phyloP scores from a whole-genome alignment of 37 sponge, comb jelly and placozoan species.

The Trichoplax adhaerens region DNA sequence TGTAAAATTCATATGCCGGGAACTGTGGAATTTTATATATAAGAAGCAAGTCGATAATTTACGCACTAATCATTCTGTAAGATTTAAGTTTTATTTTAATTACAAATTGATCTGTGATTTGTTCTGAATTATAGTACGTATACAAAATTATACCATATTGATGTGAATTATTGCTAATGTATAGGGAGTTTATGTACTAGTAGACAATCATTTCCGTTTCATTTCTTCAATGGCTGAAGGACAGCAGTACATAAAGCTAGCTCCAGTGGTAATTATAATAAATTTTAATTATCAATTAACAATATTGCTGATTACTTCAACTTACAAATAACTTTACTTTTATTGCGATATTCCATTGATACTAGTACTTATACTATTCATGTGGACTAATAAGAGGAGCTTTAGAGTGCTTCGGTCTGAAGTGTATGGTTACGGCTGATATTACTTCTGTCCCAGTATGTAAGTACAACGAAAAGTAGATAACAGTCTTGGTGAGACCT shows the following conservation, averaged over 20 bases:
- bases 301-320: not conserved
- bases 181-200: constrained; percentile 66
- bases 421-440: constrained; percentile 47
- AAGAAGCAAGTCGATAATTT: constrained; percentile 73
- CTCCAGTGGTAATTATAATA: constrained; percentile 28
- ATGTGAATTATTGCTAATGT: not conserved
- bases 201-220: constrained; percentile 52
- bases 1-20: constrained; percentile 64
- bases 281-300: not conserved
- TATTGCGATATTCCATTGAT: not conserved
- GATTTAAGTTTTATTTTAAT: too few species aligned
- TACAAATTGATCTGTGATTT: too few species aligned
- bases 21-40: constrained; percentile 54
- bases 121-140: too few species aligned
- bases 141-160: too few species aligned
- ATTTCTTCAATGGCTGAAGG: constrained; percentile 30
- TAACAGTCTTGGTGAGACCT: too few species aligned
- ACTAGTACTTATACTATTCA: constrained; percentile 50
- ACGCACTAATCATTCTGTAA: constrained; percentile 67
- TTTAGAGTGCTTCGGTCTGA: constrained; percentile 45
- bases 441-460: constrained; percentile 40
- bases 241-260: constrained; percentile 42
- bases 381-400: constrained; percentile 69
- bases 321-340: constrained; percentile 3
- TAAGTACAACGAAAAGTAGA: constrained; percentile 8